Base-by-base conservation (phyloP, 2,113 vertebrate species). In the Oxygymnocypris stewartii region DNA sequence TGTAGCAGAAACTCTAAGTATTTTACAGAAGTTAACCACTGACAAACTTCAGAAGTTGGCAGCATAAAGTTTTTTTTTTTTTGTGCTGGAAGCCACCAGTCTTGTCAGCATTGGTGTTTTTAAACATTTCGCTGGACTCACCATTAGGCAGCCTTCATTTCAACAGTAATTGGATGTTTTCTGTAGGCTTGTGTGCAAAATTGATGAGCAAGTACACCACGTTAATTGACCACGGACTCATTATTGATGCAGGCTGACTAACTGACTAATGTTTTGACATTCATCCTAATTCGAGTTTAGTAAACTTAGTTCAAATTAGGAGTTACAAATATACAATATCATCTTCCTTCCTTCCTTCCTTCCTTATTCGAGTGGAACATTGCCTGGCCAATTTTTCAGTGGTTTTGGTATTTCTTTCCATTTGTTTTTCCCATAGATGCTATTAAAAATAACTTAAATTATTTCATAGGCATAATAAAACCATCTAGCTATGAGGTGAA, bases 91-190 rank as follows among this genome's bases (percentile, higher is more conserved):
- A 31, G 69, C 4, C 16, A 4, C 8, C 75, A 23, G 9, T 57
- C 28, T 78, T 8, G 1, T n/a, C 20, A 23, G 42, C 23, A 44
- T 25, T 61, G 57, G 44, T 18, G 14, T 44, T 65, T 63, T 65
- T 13, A 28, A 28, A 47, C 18, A 40, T 44, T 47, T 44, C 8
- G 4, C 79, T 44, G 37, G 20, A 42, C 57, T 44, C 20, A 28
- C 54, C n/a, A 78, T 77, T 54, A 40, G 31, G 57, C 35, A 80
- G 35, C 23, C 40, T 63, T 65, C 40, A 65, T 81, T 65, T 65
- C 13, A 81, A 28, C 37, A 75, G 23, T 65, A 65, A 65, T 65
- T 65, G 79, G n/a, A 81, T 63, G 28, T 47, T 44, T 44, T n/a
- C 35, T 79, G 49, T 23, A 57, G 49, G 49, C 49, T 57, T 57